Percentiles rank a stretch among this genome's conserved stretches.
Evolutionary conservation across 2,888 invertebrate genomes (phyloP).

Genomic region (Athalia rosae): DNA sequence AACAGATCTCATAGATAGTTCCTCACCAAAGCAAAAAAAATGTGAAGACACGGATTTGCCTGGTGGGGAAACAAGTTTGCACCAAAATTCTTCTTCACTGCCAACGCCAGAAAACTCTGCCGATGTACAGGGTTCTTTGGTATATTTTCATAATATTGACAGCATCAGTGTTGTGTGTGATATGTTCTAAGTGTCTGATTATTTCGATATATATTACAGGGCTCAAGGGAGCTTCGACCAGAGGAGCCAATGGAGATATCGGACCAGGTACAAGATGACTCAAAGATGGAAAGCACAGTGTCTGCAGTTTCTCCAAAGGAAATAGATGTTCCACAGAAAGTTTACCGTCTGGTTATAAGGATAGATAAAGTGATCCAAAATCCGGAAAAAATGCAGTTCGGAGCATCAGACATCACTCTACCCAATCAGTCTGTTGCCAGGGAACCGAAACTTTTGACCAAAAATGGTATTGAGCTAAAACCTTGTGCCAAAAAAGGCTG

Average conservation of each 20-base stretch:
- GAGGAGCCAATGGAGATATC: neutral
- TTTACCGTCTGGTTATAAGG: constrained; percentile 64
- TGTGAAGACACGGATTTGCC: neutral
- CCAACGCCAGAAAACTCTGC: neutral
- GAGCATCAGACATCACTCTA: constrained; percentile 55
- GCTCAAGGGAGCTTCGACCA: neutral
- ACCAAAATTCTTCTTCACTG: neutral
- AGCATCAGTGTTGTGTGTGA: no score
- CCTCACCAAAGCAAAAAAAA: constrained; percentile 23
- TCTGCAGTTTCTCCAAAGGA: constrained; percentile 25
- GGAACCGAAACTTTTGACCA: neutral
- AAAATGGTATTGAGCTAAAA: neutral
- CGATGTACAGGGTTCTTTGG: neutral
- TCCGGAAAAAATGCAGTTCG: constrained; percentile 47
- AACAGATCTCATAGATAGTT: neutral
- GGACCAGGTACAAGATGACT: no score
- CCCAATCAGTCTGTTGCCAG: neutral
- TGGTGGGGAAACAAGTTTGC: neutral
- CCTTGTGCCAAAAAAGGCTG: constrained; percentile 50
- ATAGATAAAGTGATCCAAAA: constrained; percentile 64
- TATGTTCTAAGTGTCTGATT: no score
- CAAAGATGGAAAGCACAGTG: neutral
- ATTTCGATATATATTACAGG: no score
- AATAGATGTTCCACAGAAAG: constrained; percentile 46
- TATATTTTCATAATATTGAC: no score